Conservation (phyloP, 2,113 vertebrate genomes). For the Rhinoderma darwinii region DNA sequence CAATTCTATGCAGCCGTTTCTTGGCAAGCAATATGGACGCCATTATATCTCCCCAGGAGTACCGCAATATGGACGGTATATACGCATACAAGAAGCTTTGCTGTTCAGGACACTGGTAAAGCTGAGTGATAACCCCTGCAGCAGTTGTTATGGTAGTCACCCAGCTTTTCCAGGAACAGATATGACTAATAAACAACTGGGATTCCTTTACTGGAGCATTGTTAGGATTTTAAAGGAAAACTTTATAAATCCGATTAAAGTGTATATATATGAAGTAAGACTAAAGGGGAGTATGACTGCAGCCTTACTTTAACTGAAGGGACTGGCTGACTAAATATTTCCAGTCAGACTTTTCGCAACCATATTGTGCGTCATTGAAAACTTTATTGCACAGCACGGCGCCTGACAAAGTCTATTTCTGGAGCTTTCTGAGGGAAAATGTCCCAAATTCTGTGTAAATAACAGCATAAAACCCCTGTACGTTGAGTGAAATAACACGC, state of each 20-base stretch:
- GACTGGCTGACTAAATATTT: background rate
- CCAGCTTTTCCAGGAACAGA: background rate
- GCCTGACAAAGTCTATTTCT: background rate
- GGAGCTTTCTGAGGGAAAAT: background rate
- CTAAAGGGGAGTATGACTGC: background rate
- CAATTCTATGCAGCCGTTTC: no score
- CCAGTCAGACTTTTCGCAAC: background rate
- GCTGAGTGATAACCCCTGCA: background rate
- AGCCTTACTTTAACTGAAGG: no score
- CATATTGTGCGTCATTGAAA: background rate
- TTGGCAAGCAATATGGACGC: no score
- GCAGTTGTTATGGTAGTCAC: background rate
- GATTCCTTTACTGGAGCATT: no score
- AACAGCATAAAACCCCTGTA: background rate
- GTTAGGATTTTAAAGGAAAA: no score
- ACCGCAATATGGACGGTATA: no score
- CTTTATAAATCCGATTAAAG: no score
- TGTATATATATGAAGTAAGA: background rate
- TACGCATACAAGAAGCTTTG: background rate
- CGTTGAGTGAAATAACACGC: background rate
- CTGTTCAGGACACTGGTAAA: background rate
- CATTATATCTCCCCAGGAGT: no score
- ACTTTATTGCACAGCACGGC: background rate
- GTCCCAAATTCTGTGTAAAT: background rate
- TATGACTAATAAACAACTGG: background rate